Percentiles rank a stretch among this genome's conserved stretches.
Evolutionary conservation across 1,140 invertebrate species (phyloP).

Genomic region (Drosophila saltans): DNA sequence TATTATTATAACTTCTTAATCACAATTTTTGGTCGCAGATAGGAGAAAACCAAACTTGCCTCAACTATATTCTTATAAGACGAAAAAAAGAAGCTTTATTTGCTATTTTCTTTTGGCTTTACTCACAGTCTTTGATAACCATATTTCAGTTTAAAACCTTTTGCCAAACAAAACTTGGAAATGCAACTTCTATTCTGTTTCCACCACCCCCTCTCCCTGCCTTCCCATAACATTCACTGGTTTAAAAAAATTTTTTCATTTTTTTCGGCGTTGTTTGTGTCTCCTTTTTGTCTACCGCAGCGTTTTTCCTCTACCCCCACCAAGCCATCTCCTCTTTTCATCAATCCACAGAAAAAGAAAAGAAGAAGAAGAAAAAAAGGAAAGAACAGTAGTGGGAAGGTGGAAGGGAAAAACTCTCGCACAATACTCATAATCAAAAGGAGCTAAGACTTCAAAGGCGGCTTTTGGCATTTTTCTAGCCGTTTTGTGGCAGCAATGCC

Average conservation of each 20-base stretch:
- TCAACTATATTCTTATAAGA: not conserved
- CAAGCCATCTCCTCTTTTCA: not conserved
- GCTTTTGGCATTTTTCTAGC: slow-evolving; percentile 44
- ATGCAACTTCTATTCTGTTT: slow-evolving; percentile 30
- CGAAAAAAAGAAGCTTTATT: not conserved
- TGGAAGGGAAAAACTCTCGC: slow-evolving; percentile 1
- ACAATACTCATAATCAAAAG: slow-evolving; percentile 47
- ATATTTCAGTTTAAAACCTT: slow-evolving; percentile 36
- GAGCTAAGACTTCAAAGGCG: slow-evolving; percentile 54
- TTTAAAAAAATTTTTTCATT: not conserved
- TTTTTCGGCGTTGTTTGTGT: slow-evolving; percentile 8
- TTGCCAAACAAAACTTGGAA: slow-evolving; percentile 38
- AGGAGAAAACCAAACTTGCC: not conserved
- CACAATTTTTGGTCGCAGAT: not conserved
- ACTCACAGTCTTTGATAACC: slow-evolving; percentile 1
- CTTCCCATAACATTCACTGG: too few relatives aligned
- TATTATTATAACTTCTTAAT: slow-evolving; percentile 2
- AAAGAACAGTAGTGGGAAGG: not conserved
- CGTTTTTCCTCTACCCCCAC: too few relatives aligned
- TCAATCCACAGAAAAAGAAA: slow-evolving; percentile 18
- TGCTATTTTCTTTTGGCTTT: slow-evolving; percentile 14
- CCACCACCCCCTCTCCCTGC: not conserved
- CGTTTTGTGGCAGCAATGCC: slow-evolving; percentile 7
- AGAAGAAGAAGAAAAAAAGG: slow-evolving; percentile 15
- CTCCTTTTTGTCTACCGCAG: slow-evolving; percentile 30